phyloP scores from a whole-genome alignment of 2,797 vertebrate genomes.

The Phoeniculus purpureus region DNA sequence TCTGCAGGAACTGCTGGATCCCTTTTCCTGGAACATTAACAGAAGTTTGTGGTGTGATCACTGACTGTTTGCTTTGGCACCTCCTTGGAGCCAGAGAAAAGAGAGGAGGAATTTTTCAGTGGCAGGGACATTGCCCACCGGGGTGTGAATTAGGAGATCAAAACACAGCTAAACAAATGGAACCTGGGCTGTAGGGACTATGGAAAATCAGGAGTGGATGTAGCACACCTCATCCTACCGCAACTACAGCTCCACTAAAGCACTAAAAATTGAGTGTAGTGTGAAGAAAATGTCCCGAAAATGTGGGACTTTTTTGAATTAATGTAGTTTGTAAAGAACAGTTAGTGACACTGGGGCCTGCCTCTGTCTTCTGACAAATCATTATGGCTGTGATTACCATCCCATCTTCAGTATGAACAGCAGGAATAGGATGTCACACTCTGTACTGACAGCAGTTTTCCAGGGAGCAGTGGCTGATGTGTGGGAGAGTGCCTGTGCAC shows the following conservation, averaged over 20 bases:
- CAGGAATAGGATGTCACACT: background rate
- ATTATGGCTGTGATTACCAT: background rate
- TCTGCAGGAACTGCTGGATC: slow-evolving; percentile 38
- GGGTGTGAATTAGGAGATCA: slow-evolving; percentile 61
- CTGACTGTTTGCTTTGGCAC: slow-evolving; percentile 64
- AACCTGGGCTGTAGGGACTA: background rate
- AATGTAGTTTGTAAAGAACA: background rate
- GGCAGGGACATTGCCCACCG: background rate
- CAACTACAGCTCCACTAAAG: background rate
- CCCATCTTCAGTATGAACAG: background rate
- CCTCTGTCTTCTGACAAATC: background rate
- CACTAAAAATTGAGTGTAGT: background rate
- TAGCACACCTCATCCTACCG: background rate
- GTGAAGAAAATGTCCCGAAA: background rate
- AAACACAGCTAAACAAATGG: slow-evolving; percentile 61
- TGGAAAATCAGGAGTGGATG: slow-evolving; percentile 35
- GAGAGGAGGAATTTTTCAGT: slow-evolving; percentile 57
- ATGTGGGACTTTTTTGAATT: background rate
- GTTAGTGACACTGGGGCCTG: background rate
- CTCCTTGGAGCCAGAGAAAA: slow-evolving; percentile 44
- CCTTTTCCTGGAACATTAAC: slow-evolving; percentile 61
- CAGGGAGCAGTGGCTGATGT: background rate
- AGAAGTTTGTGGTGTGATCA: slow-evolving; percentile 54
- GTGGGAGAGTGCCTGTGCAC: accelerated
- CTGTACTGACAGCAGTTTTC: background rate